These are phyloP conservation scores for Eupithecia dodoneata DNA, from an alignment of 2,888 invertebrate species.

Conservation along the genomic window DNA sequence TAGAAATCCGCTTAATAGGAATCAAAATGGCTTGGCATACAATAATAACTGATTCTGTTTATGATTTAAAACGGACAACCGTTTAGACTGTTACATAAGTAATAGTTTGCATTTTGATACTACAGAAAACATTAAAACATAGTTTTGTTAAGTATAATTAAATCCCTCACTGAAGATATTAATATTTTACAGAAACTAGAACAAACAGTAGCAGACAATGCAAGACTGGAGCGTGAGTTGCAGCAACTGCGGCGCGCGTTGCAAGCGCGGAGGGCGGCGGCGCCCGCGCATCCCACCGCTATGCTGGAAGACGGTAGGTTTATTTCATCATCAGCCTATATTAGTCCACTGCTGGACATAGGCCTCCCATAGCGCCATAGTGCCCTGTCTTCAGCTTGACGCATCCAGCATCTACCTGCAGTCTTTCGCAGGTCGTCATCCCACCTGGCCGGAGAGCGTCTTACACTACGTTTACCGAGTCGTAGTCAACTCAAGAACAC, in stretches of 20 bases:
- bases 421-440: too few species aligned
- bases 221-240: slow-evolving; percentile 93
- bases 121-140: neutral
- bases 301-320: slow-evolving; percentile 86
- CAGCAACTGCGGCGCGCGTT: slow-evolving; percentile 92
- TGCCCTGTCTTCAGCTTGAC: too few species aligned
- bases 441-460: too few species aligned
- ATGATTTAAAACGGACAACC: neutral
- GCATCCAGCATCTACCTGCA: too few species aligned
- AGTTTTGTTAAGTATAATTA: neutral
- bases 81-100: too few species aligned
- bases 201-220: slow-evolving; percentile 95
- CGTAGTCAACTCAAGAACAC: too few species aligned
- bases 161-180: neutral
- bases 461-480: too few species aligned
- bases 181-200: slow-evolving; percentile 88
- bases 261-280: slow-evolving; percentile 87
- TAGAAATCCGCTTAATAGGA: too few species aligned
- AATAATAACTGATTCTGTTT: neutral
- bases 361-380: too few species aligned
- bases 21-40: neutral
- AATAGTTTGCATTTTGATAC: neutral
- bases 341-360: too few species aligned
- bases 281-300: slow-evolving; percentile 81
- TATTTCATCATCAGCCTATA: neutral